Conservation (phyloP, 2,797 vertebrate species). For the Gymnocypris eckloni region DNA sequence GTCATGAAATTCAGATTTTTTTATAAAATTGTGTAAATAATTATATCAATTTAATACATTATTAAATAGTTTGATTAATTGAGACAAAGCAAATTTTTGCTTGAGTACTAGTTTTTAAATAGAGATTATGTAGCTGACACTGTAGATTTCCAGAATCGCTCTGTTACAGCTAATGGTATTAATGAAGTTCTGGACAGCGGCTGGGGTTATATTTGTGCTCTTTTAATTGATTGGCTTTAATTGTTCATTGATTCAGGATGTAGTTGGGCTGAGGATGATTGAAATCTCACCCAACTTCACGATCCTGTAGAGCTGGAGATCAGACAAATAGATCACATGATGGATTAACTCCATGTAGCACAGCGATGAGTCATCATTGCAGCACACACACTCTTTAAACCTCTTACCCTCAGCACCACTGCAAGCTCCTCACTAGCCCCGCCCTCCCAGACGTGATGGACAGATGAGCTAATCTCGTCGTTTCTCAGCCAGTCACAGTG, state of each 20-base stretch:
- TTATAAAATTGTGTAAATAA: not conserved
- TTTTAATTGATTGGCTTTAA: conserved; percentile 46
- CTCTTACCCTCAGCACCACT: conserved; percentile 55
- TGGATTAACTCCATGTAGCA: conserved; percentile 59
- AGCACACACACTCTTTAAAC: conserved; percentile 57
- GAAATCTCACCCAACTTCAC: conserved; percentile 34
- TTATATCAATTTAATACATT: not conserved
- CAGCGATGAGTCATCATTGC: conserved; percentile 70
- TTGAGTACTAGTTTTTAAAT: not conserved
- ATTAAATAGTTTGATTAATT: not conserved
- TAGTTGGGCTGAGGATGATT: conserved; percentile 7
- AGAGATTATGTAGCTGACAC: conserved; percentile 10
- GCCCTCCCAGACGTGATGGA: conserved; percentile 37
- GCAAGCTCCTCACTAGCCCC: conserved; percentile 56
- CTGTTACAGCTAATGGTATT: conserved; percentile 25
- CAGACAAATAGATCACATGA: conserved; percentile 65
- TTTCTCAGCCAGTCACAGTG: conserved; percentile 59
- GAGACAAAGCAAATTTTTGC: not conserved
- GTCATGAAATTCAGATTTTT: not conserved
- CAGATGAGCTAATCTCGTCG: conserved; percentile 76
- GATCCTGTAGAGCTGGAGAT: conserved; percentile 55
- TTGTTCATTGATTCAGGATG: conserved; percentile 43
- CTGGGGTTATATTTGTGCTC: conserved; percentile 10
- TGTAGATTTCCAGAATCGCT: conserved; percentile 6
- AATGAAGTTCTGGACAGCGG: conserved; percentile 27